Percentiles rank a stretch among this genome's conserved stretches.
Conservation (phyloP, 2,113 vertebrate species). For the Paedocypris sp. region DNA sequence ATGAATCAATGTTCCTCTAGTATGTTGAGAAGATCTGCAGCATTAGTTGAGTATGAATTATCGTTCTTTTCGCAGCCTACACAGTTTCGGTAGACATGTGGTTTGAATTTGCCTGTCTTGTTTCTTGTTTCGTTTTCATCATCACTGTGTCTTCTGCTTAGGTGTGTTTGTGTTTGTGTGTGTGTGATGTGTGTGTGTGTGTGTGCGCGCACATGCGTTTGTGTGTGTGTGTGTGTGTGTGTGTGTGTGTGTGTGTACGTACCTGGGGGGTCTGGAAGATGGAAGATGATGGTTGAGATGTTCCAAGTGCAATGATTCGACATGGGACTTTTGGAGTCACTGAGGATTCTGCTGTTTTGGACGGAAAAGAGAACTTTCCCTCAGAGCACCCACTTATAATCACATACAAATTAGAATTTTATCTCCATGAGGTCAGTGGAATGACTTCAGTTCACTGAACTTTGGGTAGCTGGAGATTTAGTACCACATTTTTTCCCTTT, state of each 20-base stretch:
- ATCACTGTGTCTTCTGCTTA: background rate
- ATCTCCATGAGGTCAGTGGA: constrained; percentile 27
- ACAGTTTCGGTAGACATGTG: constrained; percentile 28
- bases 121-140: background rate
- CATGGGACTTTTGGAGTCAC: constrained; percentile 33
- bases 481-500: too few relatives aligned
- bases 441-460: constrained; percentile 24
- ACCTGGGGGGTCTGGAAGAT: constrained; percentile 28
- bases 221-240: constrained; percentile 13
- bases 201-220: too few relatives aligned
- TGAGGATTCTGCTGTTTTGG: constrained; percentile 30
- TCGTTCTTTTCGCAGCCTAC: constrained; percentile 2
- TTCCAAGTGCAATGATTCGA: constrained; percentile 21
- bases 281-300: constrained; percentile 21
- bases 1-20: constrained; percentile 6
- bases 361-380: constrained; percentile 21
- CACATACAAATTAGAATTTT: constrained; percentile 32
- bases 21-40: constrained; percentile 12
- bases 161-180: constrained; percentile 14
- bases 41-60: constrained; percentile 20
- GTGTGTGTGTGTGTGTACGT: constrained; percentile 12
- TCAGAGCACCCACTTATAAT: constrained; percentile 21
- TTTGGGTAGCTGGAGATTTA: constrained; percentile 17
- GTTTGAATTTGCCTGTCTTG: constrained; percentile 13
- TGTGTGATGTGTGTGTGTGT: constrained; percentile 14